phyloP scores from a whole-genome alignment of 2,888 invertebrate species.

The Dynastes hyllus region DNA sequence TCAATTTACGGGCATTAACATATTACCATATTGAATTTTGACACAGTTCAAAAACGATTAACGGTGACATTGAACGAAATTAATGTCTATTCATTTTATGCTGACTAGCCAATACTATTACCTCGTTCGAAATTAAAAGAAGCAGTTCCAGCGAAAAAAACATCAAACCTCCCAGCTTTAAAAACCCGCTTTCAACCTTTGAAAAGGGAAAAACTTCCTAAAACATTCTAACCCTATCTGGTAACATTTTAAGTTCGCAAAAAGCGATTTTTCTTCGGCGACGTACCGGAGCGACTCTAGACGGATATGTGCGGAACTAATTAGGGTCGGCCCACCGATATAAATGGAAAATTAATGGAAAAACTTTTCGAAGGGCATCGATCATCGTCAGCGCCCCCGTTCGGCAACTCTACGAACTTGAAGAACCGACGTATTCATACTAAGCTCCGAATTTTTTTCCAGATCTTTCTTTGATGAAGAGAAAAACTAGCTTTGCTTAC shows the following conservation, averaged over 20 bases:
- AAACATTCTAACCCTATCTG: too few relatives aligned
- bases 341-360: slow-evolving; percentile 33
- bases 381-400: slow-evolving; percentile 24
- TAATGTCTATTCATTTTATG: not conserved
- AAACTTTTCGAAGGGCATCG: slow-evolving; percentile 25
- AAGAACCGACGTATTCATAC: not conserved
- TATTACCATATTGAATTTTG: too few relatives aligned
- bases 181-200: slow-evolving; percentile 1
- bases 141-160: not conserved
- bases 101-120: not conserved
- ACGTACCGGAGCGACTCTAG: not conserved
- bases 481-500: not conserved
- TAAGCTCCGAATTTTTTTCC: not conserved
- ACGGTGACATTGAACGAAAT: too few relatives aligned
- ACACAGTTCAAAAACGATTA: too few relatives aligned
- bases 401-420: not conserved
- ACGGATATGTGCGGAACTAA: slow-evolving; percentile 20
- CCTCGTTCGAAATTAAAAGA: slow-evolving; percentile 22
- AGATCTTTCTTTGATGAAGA: not conserved
- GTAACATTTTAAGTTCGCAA: not conserved
- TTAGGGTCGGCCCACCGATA: slow-evolving; percentile 10
- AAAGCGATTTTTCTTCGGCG: slow-evolving; percentile 6
- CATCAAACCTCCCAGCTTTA: not conserved
- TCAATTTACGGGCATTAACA: too few relatives aligned
- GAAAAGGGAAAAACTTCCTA: not conserved